These are phyloP conservation scores for Chloroceryle aenea DNA, from an alignment of 2,113 vertebrate species.

Conservation along the genomic window DNA sequence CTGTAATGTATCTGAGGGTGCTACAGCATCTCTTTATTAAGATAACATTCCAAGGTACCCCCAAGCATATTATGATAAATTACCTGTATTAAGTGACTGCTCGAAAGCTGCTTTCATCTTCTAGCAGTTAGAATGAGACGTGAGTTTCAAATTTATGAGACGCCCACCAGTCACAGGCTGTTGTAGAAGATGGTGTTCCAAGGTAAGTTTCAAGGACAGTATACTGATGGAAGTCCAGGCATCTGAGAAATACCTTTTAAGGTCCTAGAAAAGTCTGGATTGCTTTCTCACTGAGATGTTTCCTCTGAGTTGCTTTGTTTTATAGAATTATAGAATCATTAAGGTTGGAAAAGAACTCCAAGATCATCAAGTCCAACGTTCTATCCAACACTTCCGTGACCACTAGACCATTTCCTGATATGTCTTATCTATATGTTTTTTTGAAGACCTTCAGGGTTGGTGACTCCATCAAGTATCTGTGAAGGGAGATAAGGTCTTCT, in stretches of 20 bases:
- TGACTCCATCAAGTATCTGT: no score
- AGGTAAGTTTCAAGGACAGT: slow-evolving; percentile 14
- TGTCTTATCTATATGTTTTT: no score
- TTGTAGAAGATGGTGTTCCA: not conserved
- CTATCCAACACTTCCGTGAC: no score
- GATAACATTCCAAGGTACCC: slow-evolving; percentile 22
- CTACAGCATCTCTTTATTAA: slow-evolving; percentile 14
- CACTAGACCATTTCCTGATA: no score
- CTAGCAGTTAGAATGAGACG: not conserved
- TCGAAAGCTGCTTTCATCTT: not conserved
- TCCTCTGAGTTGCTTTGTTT: not conserved
- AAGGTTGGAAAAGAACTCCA: no score
- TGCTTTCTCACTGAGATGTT: not conserved
- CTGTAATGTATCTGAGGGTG: not conserved
- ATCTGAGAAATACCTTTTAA: not conserved
- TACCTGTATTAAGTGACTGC: slow-evolving; percentile 2
- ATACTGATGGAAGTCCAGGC: not conserved
- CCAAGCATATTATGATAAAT: slow-evolving; percentile 20
- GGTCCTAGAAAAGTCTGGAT: not conserved
- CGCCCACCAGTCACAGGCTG: not conserved
- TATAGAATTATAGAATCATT: no score
- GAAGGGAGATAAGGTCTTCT: no score
- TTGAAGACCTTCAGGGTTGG: no score
- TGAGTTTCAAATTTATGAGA: slow-evolving; percentile 6
- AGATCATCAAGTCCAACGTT: no score